Base-by-base conservation (phyloP, 2,113 vertebrate genomes). In the Gadus chalcogrammus region DNA sequence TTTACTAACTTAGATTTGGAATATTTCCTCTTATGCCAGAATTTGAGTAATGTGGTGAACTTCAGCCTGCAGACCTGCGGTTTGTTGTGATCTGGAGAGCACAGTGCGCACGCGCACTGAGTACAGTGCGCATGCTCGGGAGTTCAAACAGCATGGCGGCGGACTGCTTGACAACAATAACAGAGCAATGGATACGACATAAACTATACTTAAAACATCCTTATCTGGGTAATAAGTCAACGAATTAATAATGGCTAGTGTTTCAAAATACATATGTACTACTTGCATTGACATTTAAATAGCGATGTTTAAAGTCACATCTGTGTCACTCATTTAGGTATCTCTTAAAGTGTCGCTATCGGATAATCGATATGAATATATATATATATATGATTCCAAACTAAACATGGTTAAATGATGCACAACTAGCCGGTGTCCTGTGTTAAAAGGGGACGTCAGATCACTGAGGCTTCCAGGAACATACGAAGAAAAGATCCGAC, bases 381-480 rank as follows among this genome's bases (percentile, higher is more conserved):
- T n/a, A 27, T 56, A 56, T 20, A 9, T 53, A 53, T 53, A 53
- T 18, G 1, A 17, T 3, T 60, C 35, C 4, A 28, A 1, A 2
- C 8, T 2, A n/a, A 24, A 24, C 42, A 48, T 9, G 8, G 42
- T 48, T 53, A 53, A 38, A 48, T 13, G 5, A 42, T 67, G 8
- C 22, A 71, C 11, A 12, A 35, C 31, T 4, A 35, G 31, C 31
- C 31, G 6, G 18, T 27, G 17, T 13, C 8, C 28, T 35, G 11
- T 63, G 60, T 67, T 5, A 80, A 71, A 76, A 94, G 93, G 82
- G 78, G 89, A 94, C 74, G 91, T 94, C 28, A 82, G 76, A 24
- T 92, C 93, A n/a, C 76, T 95, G 60, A 91, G 85, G 68, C 82
- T 94, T 24, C 93, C 92, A 28, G 93, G 93, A 64, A 91, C 90